Base-by-base conservation (phyloP, 2,888 invertebrate species). In the Tachina grossa region DNA sequence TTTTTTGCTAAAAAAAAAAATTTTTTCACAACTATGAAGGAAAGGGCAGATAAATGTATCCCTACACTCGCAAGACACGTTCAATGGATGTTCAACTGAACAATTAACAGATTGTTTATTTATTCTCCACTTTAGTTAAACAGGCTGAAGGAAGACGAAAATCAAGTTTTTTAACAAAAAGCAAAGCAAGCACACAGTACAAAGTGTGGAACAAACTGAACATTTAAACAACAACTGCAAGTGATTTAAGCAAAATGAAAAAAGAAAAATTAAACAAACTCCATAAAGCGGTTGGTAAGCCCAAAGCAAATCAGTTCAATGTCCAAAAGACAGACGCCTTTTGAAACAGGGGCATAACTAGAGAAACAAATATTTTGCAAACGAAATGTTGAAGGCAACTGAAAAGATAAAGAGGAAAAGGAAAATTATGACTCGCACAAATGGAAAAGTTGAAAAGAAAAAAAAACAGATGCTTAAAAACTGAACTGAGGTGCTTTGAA, bases 81-180 rank as follows among this genome's bases (percentile, higher is more conserved):
- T 66, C 41, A 31, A 31, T 31, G 31, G 0, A 31, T 11, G 19
- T 55, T 59, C n/a, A 49, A 43, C 43, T 14, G n/a, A 49, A 57
- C 72, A 80, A 80, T 72, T 65, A 72, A 61, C 65, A 71, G 22
- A 31, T 57, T 72, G 57, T 49, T 65, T 72, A 69, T 43, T 41
- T 31, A 14, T 13, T 53, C 49, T 41, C 14, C 8, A 16, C 19
- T 66, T 13, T 2, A 39, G 9, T 65, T 55, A 39, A 13, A 9
- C 8, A 4, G n/a, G 55, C 47, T 57, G 65, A 49, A 47, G 31
- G 31, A 19, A 68, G 22, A 11, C 11, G 11, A 3, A 10, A 39
- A 22, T 31, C 39, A 59, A n/a, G 39, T 22, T 10, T 11, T 5
- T 22, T 41, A 11, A n/a, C 2, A 43, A 63, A 43, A 53, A 14